phyloP scores from a whole-genome alignment of 2,113 vertebrate species.

The Lota lota region DNA sequence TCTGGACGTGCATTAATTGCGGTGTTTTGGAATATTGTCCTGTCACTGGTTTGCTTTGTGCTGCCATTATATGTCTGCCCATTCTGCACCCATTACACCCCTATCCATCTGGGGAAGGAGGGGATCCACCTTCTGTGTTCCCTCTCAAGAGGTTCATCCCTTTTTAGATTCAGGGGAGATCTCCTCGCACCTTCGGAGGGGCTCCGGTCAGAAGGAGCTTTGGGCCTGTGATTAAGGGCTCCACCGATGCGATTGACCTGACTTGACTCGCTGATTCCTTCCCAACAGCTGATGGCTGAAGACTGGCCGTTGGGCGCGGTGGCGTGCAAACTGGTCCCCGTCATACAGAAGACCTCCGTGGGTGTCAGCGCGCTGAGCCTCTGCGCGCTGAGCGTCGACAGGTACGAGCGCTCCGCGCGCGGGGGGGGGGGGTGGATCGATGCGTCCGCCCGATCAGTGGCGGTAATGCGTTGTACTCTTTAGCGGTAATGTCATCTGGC shows the following conservation, averaged over 20 bases:
- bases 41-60: background rate
- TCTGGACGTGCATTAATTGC: too few relatives aligned
- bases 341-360: conserved; percentile 90
- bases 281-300: conserved; percentile 82
- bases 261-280: conserved; percentile 2
- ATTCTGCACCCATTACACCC: background rate
- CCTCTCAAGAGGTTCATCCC: too few relatives aligned
- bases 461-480: conserved; percentile 17
- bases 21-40: too few relatives aligned
- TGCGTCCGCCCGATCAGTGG: conserved; percentile 28
- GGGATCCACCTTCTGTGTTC: too few relatives aligned
- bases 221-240: too few relatives aligned
- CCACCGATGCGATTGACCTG: too few relatives aligned
- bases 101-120: conserved; percentile 5
- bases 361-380: conserved; percentile 92
- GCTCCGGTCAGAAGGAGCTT: too few relatives aligned
- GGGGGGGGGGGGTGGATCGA: background rate
- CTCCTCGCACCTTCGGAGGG: too few relatives aligned
- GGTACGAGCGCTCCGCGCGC: conserved; percentile 66
- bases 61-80: conserved; percentile 6
- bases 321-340: conserved; percentile 91
- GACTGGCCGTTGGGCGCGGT: conserved; percentile 89
- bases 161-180: too few relatives aligned
- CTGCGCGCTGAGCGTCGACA: conserved; percentile 90
- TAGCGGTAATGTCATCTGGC: conserved; percentile 7